Evolutionary conservation across 1,140 invertebrate genomes (phyloP).

Genomic region (Drosophila athabasca): DNA sequence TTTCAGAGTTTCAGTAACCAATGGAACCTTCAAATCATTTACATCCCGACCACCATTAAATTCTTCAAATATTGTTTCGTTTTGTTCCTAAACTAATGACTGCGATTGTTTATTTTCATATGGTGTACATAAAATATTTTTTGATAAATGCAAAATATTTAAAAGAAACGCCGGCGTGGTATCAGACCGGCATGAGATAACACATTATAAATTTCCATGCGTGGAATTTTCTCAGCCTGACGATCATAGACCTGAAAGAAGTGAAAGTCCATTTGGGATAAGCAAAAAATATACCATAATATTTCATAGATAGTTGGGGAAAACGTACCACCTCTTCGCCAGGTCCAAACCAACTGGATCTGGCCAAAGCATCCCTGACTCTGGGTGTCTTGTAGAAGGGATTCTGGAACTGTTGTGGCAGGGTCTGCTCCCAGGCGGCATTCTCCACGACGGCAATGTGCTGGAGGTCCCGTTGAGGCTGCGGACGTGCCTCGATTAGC

Average conservation of each 20-base stretch:
- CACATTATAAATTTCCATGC: conserved; percentile 86
- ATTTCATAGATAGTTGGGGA: background rate
- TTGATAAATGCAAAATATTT: conserved; percentile 22
- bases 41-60: background rate
- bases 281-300: background rate
- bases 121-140: conserved; percentile 35
- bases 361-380: conserved; percentile 84
- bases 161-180: conserved; percentile 76
- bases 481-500: conserved; percentile 31
- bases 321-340: conserved; percentile 85
- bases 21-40: too few species aligned
- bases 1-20: too few species aligned
- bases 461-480: conserved; percentile 62
- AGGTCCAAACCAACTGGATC: conserved; percentile 85
- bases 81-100: conserved; percentile 69
- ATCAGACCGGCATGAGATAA: conserved; percentile 86
- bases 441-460: conserved; percentile 83
- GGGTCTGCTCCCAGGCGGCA: conserved; percentile 78
- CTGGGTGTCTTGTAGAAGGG: conserved; percentile 84
- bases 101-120: conserved; percentile 57
- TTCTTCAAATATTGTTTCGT: conserved; percentile 29
- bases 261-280: background rate
- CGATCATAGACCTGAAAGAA: conserved; percentile 84
- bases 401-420: conserved; percentile 83
- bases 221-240: conserved; percentile 85